Conservation (phyloP, 2,797 vertebrate genomes). For the Sebastes taczanowskii region DNA sequence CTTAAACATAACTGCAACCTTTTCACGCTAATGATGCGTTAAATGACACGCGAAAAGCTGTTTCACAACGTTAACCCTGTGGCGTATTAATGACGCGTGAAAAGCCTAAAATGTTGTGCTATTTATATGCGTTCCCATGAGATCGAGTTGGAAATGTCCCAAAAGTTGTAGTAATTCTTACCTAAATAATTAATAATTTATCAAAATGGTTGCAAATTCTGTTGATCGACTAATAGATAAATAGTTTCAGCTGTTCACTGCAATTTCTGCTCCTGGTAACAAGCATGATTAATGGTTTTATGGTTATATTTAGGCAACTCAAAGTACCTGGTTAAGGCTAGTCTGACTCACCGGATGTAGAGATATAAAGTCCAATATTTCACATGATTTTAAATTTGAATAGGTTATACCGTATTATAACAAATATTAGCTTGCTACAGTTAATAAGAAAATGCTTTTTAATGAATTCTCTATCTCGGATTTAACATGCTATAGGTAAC, state of each 20-base stretch:
- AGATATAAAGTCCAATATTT: neutral
- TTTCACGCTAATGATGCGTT: no score
- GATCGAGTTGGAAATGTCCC: neutral
- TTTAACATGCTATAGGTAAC: neutral
- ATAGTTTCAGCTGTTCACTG: conserved; percentile 8
- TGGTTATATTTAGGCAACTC: neutral
- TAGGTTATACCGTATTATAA: neutral
- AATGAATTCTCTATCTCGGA: neutral
- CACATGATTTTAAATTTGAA: neutral
- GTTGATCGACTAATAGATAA: neutral
- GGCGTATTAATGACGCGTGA: no score
- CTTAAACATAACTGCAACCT: no score
- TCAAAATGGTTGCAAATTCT: neutral
- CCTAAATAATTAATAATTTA: neutral
- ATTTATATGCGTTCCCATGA: no score
- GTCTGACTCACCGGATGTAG: neutral
- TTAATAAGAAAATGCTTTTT: neutral
- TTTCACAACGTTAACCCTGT: no score
- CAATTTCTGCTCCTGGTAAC: neutral
- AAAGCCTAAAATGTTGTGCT: no score
- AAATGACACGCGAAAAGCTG: no score
- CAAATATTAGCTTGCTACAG: neutral
- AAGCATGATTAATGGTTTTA: neutral
- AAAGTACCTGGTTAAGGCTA: neutral
- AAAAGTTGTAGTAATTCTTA: neutral